Base-by-base conservation (phyloP, 2,113 vertebrate species). In the Crotalus viridis region DNA sequence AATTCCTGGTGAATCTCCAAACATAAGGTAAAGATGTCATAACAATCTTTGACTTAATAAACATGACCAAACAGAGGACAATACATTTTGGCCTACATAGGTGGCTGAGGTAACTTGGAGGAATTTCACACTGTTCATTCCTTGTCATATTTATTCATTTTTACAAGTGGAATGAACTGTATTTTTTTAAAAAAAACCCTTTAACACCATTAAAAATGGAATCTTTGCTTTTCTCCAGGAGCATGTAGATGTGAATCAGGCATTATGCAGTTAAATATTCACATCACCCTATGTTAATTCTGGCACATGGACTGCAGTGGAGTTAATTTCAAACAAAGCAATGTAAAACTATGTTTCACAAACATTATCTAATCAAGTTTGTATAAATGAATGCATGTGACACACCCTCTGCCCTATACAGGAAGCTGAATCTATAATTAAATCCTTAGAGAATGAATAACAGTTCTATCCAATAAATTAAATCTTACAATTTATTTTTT, bases 361-460 rank as follows among this genome's bases (percentile, higher is more conserved):
- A 22, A 5, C 90, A 92, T 95, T 90, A 91, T 93, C 69, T 94
- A 92, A 33, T 74, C 59, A 95, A 91, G 91, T 57, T 39, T 81
- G 59, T 87, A 48, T 48, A 95, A 90, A 90, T 57, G 93, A 89
- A 43, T 26, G 51, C 74, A 13, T 46, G 54, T 55, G 61, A 56
- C 6, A 55, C 93, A 26, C 61, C 33, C 6, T 26, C 46, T 1
- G 0, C 1, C 21, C 46, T 52, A 57, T 7, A 89, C 90, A 15
- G 64, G 92, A 90, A 95, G 61, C 87, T 94, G 33, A 12, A 19
- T 8, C 57, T 93, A 55, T 61, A 94, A 93, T 93, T 57, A 93
- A 95, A 95, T 89, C 94, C 93, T 74, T 46, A 56, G 96, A 94
- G 95, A 95, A 92, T 94, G 52, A 91, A 91, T 90, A 95, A 48